Evolutionary conservation across 2,888 invertebrate genomes (phyloP), one percentile per base, ranked within the genome.

Genomic region (Zootermopsis nevadensis): DNA sequence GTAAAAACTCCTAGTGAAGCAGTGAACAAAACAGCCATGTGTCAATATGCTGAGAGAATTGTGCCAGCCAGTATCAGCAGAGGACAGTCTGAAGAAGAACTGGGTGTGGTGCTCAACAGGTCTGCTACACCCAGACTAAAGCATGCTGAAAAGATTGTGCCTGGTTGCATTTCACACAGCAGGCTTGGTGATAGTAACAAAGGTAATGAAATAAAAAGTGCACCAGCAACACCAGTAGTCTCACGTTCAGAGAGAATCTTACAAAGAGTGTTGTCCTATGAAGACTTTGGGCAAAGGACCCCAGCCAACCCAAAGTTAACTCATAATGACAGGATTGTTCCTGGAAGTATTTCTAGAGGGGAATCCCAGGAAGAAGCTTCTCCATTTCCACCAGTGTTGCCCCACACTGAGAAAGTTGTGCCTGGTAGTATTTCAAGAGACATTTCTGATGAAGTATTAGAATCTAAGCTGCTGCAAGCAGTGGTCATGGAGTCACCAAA

Each of bases 371-470:
- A 69, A 69, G 24, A 69, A 48, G 30, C 19, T 48, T 19, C 55
- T 38, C 79, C 82, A 4, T 30, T 81, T 31, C n/a, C 83, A 55
- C 24, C 48, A 2, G 35, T 69, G 69, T 60, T 83, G 48, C 27
- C 22, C 19, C 77, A 81, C 66, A 24, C 60, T 30, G 82, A 83
- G 27, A 76, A 67, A 19, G 72, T 82, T 35, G 84, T 84, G 27
- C 82, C 84, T 6, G 82, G 79, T 69, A 53, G 67, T 55, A 53
- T 83, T 30, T 38, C 67, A 42, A 67, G 72, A 38, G 81, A 67
- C 42, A 27, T 83, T 27, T 76, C 53, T 31, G 74, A 74, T 31
- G 74, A 74, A 33, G 80, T 19, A 15, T 48, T 48, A 19, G 48
- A 19, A 48, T 48, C 48, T 48, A 15, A 19, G 12, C 48, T 19